These are phyloP conservation scores for Dolichoris vasculosae DNA, from an alignment of 1,140 invertebrate species.

Conservation along the genomic window DNA sequence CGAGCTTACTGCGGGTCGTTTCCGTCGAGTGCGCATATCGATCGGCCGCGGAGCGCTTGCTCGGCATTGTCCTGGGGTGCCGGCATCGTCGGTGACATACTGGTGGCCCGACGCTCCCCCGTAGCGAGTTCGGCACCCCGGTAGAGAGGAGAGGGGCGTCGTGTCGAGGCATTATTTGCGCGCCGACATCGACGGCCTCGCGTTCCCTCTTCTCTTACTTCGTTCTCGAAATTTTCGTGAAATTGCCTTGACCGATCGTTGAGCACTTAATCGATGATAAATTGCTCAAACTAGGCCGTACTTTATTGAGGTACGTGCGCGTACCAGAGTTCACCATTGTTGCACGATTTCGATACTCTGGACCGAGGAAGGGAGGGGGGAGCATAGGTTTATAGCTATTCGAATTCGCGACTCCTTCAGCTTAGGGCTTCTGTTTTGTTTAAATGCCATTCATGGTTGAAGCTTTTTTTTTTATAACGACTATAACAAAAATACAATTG, in stretches of 20 bases:
- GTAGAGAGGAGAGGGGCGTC: neutral
- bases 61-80: conserved; percentile 67
- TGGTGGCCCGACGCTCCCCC: conserved; percentile 64
- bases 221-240: conserved; percentile 68
- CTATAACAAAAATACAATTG: neutral
- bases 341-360: neutral
- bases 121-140: conserved; percentile 15
- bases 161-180: neutral
- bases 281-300: conserved; percentile 51
- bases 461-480: neutral
- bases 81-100: conserved; percentile 69
- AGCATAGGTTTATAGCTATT: neutral
- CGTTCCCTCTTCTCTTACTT: conserved; percentile 55
- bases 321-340: conserved; percentile 3
- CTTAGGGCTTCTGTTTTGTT: neutral
- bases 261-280: conserved; percentile 71
- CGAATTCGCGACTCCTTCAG: neutral
- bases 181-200: neutral
- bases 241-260: conserved; percentile 68
- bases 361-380: neutral
- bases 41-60: conserved; percentile 58
- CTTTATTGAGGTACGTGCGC: conserved; percentile 1
- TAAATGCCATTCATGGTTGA: neutral
- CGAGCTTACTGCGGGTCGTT: conserved; percentile 64
- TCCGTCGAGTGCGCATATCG: conserved; percentile 71